These are phyloP conservation scores for Glareola pratincola DNA, from an alignment of 2,113 vertebrate genomes.

Conservation along the genomic window DNA sequence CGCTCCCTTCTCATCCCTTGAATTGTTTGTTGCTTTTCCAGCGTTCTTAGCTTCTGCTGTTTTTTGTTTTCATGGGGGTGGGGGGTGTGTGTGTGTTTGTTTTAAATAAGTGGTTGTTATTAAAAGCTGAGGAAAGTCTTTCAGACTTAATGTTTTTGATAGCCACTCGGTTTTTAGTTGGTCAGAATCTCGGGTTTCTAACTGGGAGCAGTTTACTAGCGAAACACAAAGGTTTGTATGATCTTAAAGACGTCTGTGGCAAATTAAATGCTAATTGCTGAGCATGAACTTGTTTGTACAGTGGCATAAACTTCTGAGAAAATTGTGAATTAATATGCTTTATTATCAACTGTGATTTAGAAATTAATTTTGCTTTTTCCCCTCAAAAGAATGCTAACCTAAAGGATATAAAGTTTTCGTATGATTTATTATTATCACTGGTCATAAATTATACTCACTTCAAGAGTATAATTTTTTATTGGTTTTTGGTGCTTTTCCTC, in stretches of 20 bases:
- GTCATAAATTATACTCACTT: background rate
- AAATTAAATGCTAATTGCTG: constrained; percentile 40
- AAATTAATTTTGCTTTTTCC: constrained; percentile 1
- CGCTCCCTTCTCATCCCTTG: constrained; percentile 24
- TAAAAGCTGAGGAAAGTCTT: background rate
- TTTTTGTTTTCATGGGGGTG: background rate
- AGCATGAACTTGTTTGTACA: background rate
- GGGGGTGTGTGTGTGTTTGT: background rate
- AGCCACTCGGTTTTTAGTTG: background rate
- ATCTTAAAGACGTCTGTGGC: background rate
- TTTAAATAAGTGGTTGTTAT: background rate
- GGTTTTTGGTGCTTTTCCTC: constrained; percentile 16
- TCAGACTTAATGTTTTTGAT: background rate
- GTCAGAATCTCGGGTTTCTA: constrained; percentile 23
- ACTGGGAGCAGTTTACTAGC: background rate
- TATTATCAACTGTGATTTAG: background rate
- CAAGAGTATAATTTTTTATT: background rate
- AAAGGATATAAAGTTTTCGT: background rate
- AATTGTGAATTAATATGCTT: constrained; percentile 18
- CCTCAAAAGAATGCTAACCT: constrained; percentile 9
- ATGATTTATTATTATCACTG: background rate
- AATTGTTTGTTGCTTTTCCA: constrained; percentile 46
- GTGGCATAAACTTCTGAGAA: background rate
- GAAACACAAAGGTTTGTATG: constrained; percentile 23
- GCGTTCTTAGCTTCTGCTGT: constrained; percentile 8